Evolutionary conservation across 2,113 vertebrate species (phyloP), one percentile per base, ranked within the genome.

Genomic region (Dascyllus trimaculatus): DNA sequence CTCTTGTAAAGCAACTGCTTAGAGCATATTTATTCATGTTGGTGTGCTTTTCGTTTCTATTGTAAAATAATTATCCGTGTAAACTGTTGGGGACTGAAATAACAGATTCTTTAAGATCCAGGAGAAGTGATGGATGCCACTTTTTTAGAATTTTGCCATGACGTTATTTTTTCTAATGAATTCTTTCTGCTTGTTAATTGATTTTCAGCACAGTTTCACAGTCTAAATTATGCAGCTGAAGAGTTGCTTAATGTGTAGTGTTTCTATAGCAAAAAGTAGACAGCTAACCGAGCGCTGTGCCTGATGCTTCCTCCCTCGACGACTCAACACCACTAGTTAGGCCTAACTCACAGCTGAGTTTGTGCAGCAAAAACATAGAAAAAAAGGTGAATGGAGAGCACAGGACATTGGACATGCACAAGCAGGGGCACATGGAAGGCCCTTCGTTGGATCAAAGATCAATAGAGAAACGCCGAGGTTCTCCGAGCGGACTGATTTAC

Each of bases 391-490:
- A 54, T 8, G 3, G 26, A 59, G 61, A 75, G 63, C 51, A 56
- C 24, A 57, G 48, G 49, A 56, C 65, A 40, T 22, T 4, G 54
- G 60, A 79, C 69, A 52, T 59, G 59, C 61, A 67, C 60, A 61
- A 25, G 54, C 51, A 35, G 57, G 25, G 32, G 62, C 24, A 32
- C 24, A 38, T 0, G 1, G 49, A 68, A 59, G 67, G 65, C 49
- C 59, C 56, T 38, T 38, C 52, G 65, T 83, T 78, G 82, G 83
- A 84, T 85, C 87, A 93, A 58, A 90, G 91, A 93, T 91, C 91
- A 91, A 94, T 93, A 90, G 79, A 85, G 67, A 85, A 90, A 86
- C 48, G 11, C 75, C 56, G 25, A 85, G 79, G 82, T 84, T 88
- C 78, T 78, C 43, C 14, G 58, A 80, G 70, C 65, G 59, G 89